A percentile compares a stretch with the other conserved stretches of the same genome.
Evolutionary conservation across 2,113 vertebrate genomes (phyloP).

Genomic region (Urocynchramus pylzowi): DNA sequence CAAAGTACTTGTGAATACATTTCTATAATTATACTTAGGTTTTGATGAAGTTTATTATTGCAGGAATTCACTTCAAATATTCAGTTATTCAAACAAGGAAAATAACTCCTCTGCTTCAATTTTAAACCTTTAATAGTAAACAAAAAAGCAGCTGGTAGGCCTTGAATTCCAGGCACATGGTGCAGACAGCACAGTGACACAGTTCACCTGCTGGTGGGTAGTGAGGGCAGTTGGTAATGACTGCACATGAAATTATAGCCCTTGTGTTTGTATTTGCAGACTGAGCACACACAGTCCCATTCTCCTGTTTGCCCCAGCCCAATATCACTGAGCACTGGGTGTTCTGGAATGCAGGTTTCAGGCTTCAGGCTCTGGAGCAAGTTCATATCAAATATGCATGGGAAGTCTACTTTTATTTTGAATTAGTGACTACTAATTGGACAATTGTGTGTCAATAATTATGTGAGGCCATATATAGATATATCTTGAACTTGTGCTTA

Average conservation of each 20-base stretch:
- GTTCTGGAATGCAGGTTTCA: not conserved
- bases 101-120: not conserved
- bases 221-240: not conserved
- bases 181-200: not conserved
- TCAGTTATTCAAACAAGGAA: not conserved
- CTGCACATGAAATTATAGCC: not conserved
- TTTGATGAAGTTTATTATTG: slow-evolving; percentile 10
- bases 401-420: not conserved
- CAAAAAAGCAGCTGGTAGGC: not conserved
- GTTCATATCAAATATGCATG: not conserved
- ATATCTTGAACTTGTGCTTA: not conserved
- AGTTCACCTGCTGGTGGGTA: not conserved
- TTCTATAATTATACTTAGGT: slow-evolving; percentile 27
- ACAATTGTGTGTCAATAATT: not conserved
- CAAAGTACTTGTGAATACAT: slow-evolving; percentile 19
- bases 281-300: not conserved
- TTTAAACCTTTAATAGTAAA: not conserved
- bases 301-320: not conserved
- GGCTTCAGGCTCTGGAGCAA: not conserved
- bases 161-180: not conserved
- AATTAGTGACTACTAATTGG: not conserved
- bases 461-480: not conserved
- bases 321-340: rapidly evolving
- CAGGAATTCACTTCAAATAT: not conserved
- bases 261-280: not conserved